A percentile compares a stretch with the other conserved stretches of the same genome.
Evolutionary conservation across 2,888 invertebrate genomes (phyloP).

Genomic region (Agriopis leucophaearia): DNA sequence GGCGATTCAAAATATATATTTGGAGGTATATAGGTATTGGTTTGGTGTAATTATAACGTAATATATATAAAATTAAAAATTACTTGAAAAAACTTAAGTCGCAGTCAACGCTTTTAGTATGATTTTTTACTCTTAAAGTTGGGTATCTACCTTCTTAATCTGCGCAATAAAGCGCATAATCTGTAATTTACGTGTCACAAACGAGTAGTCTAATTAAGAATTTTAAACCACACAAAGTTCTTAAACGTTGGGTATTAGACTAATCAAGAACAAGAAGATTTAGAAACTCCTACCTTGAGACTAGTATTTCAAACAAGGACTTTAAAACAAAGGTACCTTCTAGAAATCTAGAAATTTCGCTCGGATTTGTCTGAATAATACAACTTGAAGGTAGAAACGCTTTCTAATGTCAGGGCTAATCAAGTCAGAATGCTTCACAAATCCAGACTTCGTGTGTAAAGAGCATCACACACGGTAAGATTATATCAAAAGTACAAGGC

Average conservation of each 20-base stretch:
- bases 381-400: background rate
- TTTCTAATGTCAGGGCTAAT: background rate
- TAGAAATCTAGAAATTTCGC: conserved; percentile 8
- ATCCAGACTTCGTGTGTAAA: background rate
- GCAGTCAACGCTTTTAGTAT: background rate
- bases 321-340: background rate
- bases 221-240: background rate
- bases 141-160: background rate
- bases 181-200: conserved; percentile 24
- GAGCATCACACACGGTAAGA: too few species aligned
- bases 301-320: background rate
- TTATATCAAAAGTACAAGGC: too few species aligned
- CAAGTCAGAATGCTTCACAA: background rate
- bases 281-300: background rate
- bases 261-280: conserved; percentile 4
- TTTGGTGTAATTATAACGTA: too few species aligned
- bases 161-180: conserved; percentile 8
- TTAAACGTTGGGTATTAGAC: background rate
- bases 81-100: too few species aligned
- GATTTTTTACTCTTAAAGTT: background rate
- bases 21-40: too few species aligned
- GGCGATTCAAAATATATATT: too few species aligned
- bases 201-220: conserved; percentile 20
- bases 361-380: background rate
- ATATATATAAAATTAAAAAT: too few species aligned